phyloP scores from a whole-genome alignment of 1,140 invertebrate species.

The Hycleus cichorii region DNA sequence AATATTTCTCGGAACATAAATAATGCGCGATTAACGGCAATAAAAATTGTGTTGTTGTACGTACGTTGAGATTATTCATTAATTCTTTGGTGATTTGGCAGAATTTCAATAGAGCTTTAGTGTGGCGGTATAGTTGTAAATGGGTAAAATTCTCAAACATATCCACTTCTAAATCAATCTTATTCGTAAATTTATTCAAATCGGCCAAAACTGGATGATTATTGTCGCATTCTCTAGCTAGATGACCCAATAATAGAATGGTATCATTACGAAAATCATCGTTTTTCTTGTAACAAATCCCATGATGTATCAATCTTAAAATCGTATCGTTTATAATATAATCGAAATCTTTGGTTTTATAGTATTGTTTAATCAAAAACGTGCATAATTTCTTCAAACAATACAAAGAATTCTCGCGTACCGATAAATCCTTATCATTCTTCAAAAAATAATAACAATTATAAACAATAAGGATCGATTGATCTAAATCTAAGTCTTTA shows the following conservation, averaged over 20 bases:
- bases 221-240: slow-evolving; percentile 63
- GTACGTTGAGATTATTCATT: slow-evolving; percentile 51
- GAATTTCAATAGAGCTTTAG: slow-evolving; percentile 68
- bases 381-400: slow-evolving; percentile 61
- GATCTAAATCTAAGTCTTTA: slow-evolving; percentile 51
- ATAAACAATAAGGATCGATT: slow-evolving; percentile 66
- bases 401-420: slow-evolving; percentile 69
- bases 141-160: slow-evolving; percentile 93
- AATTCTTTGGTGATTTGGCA: slow-evolving; percentile 51
- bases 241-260: slow-evolving; percentile 64
- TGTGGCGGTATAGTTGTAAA: slow-evolving; percentile 73
- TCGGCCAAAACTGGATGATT: slow-evolving; percentile 67
- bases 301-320: slow-evolving; percentile 57
- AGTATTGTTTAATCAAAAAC: slow-evolving; percentile 48
- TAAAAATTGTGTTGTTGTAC: slow-evolving; percentile 74
- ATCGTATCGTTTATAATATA: slow-evolving; percentile 68
- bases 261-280: slow-evolving; percentile 65
- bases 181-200: slow-evolving; percentile 60
- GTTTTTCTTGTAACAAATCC: slow-evolving; percentile 55
- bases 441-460: slow-evolving; percentile 76
- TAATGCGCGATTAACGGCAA: slow-evolving; percentile 76
- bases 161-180: slow-evolving; percentile 76
- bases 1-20: slow-evolving; percentile 68
- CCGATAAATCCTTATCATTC: slow-evolving; percentile 71
- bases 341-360: slow-evolving; percentile 46